phyloP scores from a whole-genome alignment of 2,797 vertebrate species.

The Falco novaeseelandiae region DNA sequence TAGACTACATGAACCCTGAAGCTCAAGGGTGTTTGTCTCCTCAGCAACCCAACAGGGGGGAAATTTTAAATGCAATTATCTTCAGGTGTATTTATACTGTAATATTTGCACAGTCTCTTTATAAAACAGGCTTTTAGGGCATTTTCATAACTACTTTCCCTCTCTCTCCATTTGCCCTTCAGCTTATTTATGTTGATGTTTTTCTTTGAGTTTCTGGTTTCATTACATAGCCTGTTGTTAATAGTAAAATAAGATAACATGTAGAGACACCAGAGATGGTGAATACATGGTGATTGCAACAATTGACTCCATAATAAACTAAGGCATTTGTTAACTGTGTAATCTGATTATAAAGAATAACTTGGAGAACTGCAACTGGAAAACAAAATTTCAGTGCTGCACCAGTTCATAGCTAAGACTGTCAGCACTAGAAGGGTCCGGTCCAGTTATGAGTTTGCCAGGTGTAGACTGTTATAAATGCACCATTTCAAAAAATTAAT shows the following conservation, averaged over 20 bases:
- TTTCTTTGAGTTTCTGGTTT: constrained; percentile 32
- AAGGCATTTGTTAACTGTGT: not conserved
- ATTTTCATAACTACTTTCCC: constrained; percentile 5
- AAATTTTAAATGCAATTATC: constrained; percentile 9
- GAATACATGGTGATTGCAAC: not conserved
- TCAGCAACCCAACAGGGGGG: not conserved
- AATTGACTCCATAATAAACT: not conserved
- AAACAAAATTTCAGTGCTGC: not conserved
- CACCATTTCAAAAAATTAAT: not conserved
- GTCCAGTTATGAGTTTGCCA: not conserved
- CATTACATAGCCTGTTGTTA: not conserved
- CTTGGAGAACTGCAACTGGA: not conserved
- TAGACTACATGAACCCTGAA: not conserved
- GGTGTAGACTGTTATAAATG: not conserved
- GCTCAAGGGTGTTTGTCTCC: not conserved
- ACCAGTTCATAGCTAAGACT: not conserved
- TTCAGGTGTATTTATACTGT: constrained; percentile 2
- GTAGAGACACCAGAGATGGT: not conserved
- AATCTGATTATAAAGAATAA: not conserved
- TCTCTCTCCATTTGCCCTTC: not conserved
- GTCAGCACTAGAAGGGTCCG: not conserved
- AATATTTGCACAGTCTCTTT: constrained; percentile 13
- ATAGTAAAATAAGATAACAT: not conserved
- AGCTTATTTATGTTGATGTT: constrained; percentile 26
- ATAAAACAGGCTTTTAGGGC: constrained; percentile 17